Conservation (phyloP, 2,888 invertebrate species). For the Leptogaster cylindrica region DNA sequence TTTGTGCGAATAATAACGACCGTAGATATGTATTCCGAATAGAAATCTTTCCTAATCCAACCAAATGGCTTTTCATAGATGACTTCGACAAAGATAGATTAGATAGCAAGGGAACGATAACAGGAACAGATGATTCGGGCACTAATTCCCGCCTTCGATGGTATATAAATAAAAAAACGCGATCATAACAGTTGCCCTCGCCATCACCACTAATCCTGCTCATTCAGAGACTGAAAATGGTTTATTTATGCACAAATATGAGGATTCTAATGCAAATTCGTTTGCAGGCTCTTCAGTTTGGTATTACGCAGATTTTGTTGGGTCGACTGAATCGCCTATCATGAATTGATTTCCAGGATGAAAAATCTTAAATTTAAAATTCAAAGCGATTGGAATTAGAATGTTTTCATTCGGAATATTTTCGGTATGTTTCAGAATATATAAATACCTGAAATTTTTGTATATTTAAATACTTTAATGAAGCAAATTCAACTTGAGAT, state of each 20-base stretch:
- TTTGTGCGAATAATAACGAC: constrained; percentile 15
- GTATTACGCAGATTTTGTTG: no score
- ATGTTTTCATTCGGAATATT: no score
- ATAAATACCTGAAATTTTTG: no score
- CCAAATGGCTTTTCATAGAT: constrained; percentile 23
- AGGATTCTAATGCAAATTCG: constrained; percentile 4
- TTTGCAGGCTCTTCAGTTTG: no score
- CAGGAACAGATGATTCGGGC: constrained; percentile 19
- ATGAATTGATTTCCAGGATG: no score
- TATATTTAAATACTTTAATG: no score
- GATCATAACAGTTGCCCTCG: not conserved
- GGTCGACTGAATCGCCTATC: no score
- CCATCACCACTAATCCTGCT: not conserved
- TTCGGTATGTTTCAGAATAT: no score
- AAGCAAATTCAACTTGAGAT: no score
- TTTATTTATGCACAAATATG: not conserved
- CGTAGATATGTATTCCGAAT: constrained; percentile 6
- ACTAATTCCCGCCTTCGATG: constrained; percentile 12
- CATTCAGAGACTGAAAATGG: not conserved
- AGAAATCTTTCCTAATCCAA: constrained; percentile 4
- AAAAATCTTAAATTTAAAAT: no score
- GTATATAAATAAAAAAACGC: not conserved
- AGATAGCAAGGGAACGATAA: constrained; percentile 24
- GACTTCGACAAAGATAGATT: constrained; percentile 20
- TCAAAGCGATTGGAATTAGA: no score